Evolutionary conservation across 2,888 invertebrate species (phyloP), one percentile per base, ranked within the genome.

Genomic region (Arctia plantaginis): DNA sequence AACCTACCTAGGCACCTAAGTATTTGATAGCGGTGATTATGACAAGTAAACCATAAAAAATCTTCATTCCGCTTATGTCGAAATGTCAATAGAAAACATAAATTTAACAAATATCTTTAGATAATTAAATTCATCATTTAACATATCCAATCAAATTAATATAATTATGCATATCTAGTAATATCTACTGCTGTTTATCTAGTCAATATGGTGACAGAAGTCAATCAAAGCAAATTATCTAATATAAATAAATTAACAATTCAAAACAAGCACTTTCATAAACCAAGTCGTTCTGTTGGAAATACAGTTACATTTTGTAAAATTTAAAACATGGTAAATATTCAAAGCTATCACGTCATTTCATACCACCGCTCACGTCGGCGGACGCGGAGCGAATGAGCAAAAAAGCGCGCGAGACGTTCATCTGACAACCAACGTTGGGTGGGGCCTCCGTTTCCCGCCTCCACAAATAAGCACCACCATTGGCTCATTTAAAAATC

Each of bases 401-500:
- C 92, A 93, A 93, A 94, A 93, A 92, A 92, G 88, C 87, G 80
- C 83, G 78, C 85, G 89, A 90, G 93, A 94, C 92, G 86, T 85
- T 94, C 92, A 95, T 94, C 94, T 93, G 93, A 92, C 94, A 92
- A 84, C 87, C 81, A 88, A 90, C 89, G 87, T 77, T 88, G 94
- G 94, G 94, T 90, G 94, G 93, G 87, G 94, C 93, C 86, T 88
- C 78, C 85, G 83, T 86, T 85, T 85, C 91, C 94, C 95, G 95
- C 95, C 95, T 92, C 90, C 90, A 81, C 80, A 86, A 90, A 86
- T 88, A 86, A 90, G 93, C 90, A 83, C 88, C 79, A 84, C 93
- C 91, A 95, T 95, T 95, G 95, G 95, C 92, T 89, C 92, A 91
- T 94, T 94, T 94, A 93, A 95, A 95, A 95, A 95, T 95, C 95